Conservation (phyloP, 2,888 invertebrate species). For the Drosophila niveifrons region DNA sequence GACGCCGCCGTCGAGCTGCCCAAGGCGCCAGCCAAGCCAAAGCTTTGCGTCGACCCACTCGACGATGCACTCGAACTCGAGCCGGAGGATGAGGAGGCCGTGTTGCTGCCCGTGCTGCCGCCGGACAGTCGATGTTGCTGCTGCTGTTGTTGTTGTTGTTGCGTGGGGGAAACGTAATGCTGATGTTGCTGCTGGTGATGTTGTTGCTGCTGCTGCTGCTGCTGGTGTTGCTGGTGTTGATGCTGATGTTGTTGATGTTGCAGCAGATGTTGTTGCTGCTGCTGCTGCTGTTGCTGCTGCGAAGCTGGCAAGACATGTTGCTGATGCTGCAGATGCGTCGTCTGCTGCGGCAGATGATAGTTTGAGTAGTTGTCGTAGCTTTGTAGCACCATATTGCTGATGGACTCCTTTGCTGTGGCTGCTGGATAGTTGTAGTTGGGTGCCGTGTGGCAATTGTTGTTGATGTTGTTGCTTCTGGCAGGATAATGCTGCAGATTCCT, state of each 20-base stretch:
- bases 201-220: constrained; percentile 56
- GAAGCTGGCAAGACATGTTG: constrained; percentile 51
- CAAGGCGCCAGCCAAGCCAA: constrained; percentile 68
- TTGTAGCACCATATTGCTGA: constrained; percentile 84
- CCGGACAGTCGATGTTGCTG: constrained; percentile 83
- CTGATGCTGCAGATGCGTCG: constrained; percentile 67
- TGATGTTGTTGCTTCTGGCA: constrained; percentile 52
- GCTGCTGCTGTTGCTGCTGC: constrained; percentile 51
- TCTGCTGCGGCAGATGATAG: constrained; percentile 81
- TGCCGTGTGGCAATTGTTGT: constrained; percentile 75
- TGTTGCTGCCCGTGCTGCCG: constrained; percentile 82
- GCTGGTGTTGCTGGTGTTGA: constrained; percentile 49
- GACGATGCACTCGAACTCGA: constrained; percentile 75
- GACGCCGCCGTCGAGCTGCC: constrained; percentile 80
- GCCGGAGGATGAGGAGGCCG: constrained; percentile 69
- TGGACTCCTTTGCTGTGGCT: constrained; percentile 63
- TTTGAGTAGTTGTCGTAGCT: constrained; percentile 84
- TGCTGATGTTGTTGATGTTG: constrained; percentile 47
- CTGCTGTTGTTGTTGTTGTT: constrained; percentile 64
- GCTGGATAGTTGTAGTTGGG: constrained; percentile 73
- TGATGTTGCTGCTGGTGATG: constrained; percentile 61
- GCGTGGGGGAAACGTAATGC: constrained; percentile 63
- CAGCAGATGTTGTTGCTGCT: constrained; percentile 48
- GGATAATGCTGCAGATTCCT: constrained; percentile 40
- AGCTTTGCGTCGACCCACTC: constrained; percentile 68